Conservation (phyloP, 2,113 vertebrate genomes). For the Brachionichthys hirsutus region DNA sequence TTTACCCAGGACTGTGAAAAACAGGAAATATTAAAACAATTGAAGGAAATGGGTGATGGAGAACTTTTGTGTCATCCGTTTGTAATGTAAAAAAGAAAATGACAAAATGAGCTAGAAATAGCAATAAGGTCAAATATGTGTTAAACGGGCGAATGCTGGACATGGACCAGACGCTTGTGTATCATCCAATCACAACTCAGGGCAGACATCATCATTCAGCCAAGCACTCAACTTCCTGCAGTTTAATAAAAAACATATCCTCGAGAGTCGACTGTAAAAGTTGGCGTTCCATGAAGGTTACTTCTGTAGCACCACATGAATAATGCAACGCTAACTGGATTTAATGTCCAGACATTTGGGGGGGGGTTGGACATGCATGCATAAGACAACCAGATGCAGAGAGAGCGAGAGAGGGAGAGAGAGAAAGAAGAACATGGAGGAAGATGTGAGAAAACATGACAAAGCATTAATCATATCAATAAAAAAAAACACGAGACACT, state of each 20-base stretch:
- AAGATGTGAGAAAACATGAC: constrained; percentile 4
- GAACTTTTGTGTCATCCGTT: background rate
- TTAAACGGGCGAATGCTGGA: constrained; percentile 9
- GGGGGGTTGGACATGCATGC: constrained; percentile 7
- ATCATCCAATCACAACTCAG: constrained; percentile 19
- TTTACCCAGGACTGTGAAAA: constrained; percentile 6
- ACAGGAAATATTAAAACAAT: constrained; percentile 14
- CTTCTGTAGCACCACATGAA: constrained; percentile 52
- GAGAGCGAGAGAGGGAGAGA: background rate
- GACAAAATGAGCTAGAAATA: background rate
- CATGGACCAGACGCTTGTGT: constrained; percentile 6
- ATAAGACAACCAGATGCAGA: background rate
- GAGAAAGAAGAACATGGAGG: background rate
- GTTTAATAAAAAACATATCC: constrained; percentile 23
- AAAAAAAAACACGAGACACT: background rate
- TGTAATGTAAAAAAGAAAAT: background rate
- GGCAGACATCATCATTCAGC: constrained; percentile 12
- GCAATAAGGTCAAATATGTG: constrained; percentile 4
- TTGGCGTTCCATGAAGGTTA: constrained; percentile 53
- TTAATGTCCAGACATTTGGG: constrained; percentile 47
- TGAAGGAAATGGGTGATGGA: no score
- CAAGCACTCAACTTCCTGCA: constrained; percentile 30
- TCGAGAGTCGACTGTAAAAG: constrained; percentile 26
- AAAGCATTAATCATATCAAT: no score
- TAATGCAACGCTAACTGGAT: constrained; percentile 56